These are phyloP conservation scores for Melieria picta DNA, from an alignment of 2,888 invertebrate species.

Conservation along the genomic window DNA sequence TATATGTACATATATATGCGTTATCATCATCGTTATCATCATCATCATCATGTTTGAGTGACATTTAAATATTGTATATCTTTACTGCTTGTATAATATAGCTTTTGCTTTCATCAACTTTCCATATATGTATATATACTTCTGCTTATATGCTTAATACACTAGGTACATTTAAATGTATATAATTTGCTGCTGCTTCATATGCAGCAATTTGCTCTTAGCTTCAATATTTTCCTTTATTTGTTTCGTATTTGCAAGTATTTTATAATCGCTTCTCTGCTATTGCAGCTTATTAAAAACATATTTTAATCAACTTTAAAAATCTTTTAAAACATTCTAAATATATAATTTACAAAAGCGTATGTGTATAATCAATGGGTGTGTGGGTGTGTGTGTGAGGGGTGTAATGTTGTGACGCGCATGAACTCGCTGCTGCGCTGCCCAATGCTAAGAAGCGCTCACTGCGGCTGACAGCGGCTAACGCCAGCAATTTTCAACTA, in stretches of 20 bases:
- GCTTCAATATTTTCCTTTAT: background rate
- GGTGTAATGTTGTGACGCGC: too few species aligned
- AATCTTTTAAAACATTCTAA: too few species aligned
- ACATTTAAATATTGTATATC: conserved; percentile 8
- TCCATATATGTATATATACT: conserved; percentile 5
- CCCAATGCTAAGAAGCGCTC: too few species aligned
- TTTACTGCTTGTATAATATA: background rate
- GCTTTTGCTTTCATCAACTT: background rate
- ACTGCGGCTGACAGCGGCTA: too few species aligned
- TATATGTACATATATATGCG: conserved; percentile 24
- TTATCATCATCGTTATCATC: conserved; percentile 1
- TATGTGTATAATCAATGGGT: too few species aligned
- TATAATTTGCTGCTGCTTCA: conserved; percentile 28
- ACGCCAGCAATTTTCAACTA: too few species aligned
- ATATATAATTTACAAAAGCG: too few species aligned
- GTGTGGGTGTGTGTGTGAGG: too few species aligned
- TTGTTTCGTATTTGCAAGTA: background rate
- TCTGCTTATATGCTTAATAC: conserved; percentile 25
- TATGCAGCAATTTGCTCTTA: conserved; percentile 35
- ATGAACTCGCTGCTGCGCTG: too few species aligned
- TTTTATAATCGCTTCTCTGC: too few species aligned
- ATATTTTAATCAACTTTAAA: too few species aligned
- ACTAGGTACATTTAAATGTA: conserved; percentile 29
- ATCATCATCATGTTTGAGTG: background rate
- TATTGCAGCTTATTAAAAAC: too few species aligned